Conservation (phyloP, 2,113 vertebrate genomes). For the Eclectus roratus region DNA sequence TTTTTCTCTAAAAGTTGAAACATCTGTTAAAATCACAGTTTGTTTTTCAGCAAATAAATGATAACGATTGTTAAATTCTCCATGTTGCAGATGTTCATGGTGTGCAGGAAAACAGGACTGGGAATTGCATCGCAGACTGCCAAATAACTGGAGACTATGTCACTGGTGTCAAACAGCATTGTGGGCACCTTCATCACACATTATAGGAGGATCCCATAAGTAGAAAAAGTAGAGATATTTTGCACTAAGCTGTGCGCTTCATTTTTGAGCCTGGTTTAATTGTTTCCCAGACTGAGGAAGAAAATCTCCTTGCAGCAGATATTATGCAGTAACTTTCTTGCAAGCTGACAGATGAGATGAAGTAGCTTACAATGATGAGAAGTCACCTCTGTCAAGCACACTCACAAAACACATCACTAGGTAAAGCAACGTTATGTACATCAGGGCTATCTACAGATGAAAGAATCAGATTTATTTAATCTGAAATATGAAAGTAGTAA, state of each 20-base stretch:
- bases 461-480: background rate
- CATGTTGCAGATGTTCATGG: background rate
- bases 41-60: background rate
- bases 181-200: background rate
- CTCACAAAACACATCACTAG: accelerated
- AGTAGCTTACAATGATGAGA: background rate
- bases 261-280: background rate
- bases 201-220: background rate
- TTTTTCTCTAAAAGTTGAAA: background rate
- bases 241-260: background rate
- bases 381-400: background rate
- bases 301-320: background rate
- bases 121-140: background rate
- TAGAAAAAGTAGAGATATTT: background rate
- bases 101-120: background rate
- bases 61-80: background rate
- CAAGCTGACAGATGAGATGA: background rate
- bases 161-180: background rate
- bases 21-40: background rate
- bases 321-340: background rate
- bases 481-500: background rate
- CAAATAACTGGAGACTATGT: background rate
- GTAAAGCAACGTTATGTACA: background rate
- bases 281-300: background rate
- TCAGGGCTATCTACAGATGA: background rate